Evolutionary conservation across 1,140 invertebrate genomes (phyloP).

Genomic region (Pseudomyrmex sp.): DNA sequence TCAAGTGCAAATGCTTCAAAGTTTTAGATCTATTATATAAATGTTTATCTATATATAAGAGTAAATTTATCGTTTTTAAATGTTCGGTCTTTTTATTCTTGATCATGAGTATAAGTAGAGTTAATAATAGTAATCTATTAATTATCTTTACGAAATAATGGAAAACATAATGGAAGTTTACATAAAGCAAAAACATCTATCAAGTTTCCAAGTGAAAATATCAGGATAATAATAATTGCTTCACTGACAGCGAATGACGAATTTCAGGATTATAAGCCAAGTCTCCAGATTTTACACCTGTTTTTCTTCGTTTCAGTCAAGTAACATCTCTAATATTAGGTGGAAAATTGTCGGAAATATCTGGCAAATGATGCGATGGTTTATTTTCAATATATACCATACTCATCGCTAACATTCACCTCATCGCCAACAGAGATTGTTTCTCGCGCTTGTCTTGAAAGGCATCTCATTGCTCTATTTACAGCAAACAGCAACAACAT

Average conservation of each 20-base stretch:
- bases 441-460: slow-evolving; percentile 12
- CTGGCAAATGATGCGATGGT: slow-evolving; percentile 40
- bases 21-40: too few relatives aligned
- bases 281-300: slow-evolving; percentile 68
- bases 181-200: not conserved
- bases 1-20: not conserved
- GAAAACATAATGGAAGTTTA: not conserved
- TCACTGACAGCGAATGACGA: not conserved
- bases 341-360: slow-evolving; percentile 67
- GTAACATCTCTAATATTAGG: slow-evolving; percentile 62
- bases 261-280: slow-evolving; percentile 53
- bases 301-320: slow-evolving; percentile 44
- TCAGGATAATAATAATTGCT: slow-evolving; percentile 26
- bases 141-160: not conserved
- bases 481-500: slow-evolving; percentile 9
- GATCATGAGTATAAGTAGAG: too few relatives aligned
- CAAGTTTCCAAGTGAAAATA: not conserved
- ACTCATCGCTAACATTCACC: slow-evolving; percentile 26
- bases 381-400: slow-evolving; percentile 37
- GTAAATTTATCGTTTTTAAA: too few relatives aligned
- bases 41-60: too few relatives aligned
- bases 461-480: slow-evolving; percentile 26
- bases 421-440: not conserved
- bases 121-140: too few relatives aligned
- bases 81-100: not conserved